A percentile compares a stretch with the other conserved stretches of the same genome.
Conservation (phyloP, 30 jellyfish, hydroid and myxozoan species). For the Cassiopea xamachana region DNA sequence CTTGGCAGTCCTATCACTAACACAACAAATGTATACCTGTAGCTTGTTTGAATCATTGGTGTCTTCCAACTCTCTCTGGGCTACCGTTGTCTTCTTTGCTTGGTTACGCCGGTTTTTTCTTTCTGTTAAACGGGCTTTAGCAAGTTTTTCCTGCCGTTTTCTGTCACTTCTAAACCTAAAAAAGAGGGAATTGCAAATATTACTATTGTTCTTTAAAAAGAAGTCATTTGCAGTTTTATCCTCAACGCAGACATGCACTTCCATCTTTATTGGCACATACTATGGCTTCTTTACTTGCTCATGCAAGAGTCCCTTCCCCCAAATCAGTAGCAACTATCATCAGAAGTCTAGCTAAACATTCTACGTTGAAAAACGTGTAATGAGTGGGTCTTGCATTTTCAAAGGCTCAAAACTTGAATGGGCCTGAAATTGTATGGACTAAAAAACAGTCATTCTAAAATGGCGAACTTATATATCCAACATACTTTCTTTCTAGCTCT, state of each 20-base stretch:
- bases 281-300: no score
- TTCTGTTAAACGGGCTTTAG: conserved; percentile 78
- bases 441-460: not conserved
- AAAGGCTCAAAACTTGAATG: not conserved
- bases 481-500: conserved; percentile 69
- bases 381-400: no score
- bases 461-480: not conserved
- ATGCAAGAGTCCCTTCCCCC: no score
- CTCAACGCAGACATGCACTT: no score
- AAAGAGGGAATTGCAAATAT: not conserved
- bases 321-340: no score
- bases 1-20: no score
- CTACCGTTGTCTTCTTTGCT: conserved; percentile 37
- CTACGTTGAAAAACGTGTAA: no score
- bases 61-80: conserved; percentile 29
- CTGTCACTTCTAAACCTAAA: conserved; percentile 79
- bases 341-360: no score
- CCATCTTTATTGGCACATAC: no score
- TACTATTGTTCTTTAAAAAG: no score
- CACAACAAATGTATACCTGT: conserved; percentile 52
- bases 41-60: conserved; percentile 39
- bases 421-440: not conserved
- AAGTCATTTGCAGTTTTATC: no score
- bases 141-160: conserved; percentile 85
- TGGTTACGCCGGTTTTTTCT: conserved; percentile 45